These are phyloP conservation scores for Hipparchia semele DNA, from an alignment of 2,888 invertebrate species.

Conservation along the genomic window DNA sequence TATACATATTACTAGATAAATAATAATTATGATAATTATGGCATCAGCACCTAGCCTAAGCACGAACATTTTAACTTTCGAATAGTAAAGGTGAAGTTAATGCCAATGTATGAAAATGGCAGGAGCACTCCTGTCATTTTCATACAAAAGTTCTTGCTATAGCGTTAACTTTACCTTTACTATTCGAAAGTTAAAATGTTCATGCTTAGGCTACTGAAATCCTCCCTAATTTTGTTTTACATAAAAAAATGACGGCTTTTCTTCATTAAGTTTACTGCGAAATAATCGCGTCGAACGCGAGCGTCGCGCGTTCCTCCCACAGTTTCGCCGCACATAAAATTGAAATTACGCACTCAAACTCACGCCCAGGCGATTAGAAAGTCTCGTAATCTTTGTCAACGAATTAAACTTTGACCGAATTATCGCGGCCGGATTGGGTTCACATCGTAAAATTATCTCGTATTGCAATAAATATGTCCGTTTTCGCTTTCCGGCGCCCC, in stretches of 20 bases:
- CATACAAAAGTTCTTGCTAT: too few species aligned
- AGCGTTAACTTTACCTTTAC: too few species aligned
- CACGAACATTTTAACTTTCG: too few species aligned
- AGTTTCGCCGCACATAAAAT: slow-evolving; percentile 73
- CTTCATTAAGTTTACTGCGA: slow-evolving; percentile 59
- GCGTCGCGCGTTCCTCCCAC: slow-evolving; percentile 61
- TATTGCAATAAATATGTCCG: slow-evolving; percentile 78
- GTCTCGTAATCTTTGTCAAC: slow-evolving; percentile 73
- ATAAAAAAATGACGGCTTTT: slow-evolving; percentile 40
- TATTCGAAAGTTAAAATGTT: too few species aligned
- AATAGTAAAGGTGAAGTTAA: too few species aligned
- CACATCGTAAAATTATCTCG: slow-evolving; percentile 80
- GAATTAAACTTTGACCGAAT: slow-evolving; percentile 82
- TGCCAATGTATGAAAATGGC: too few species aligned
- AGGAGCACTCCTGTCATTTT: too few species aligned
- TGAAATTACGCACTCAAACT: slow-evolving; percentile 63
- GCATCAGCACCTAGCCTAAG: too few species aligned
- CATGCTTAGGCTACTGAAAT: neutral
- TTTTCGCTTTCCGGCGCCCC: slow-evolving; percentile 44
- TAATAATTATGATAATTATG: too few species aligned
- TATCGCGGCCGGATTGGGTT: slow-evolving; percentile 65
- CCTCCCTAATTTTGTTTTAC: slow-evolving; percentile 21
- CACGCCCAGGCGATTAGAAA: slow-evolving; percentile 74
- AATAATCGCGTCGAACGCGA: slow-evolving; percentile 49
- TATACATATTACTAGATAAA: too few species aligned